phyloP scores from a whole-genome alignment of 92 coral and sea anemone species.

The Virgularia gustaviana region DNA sequence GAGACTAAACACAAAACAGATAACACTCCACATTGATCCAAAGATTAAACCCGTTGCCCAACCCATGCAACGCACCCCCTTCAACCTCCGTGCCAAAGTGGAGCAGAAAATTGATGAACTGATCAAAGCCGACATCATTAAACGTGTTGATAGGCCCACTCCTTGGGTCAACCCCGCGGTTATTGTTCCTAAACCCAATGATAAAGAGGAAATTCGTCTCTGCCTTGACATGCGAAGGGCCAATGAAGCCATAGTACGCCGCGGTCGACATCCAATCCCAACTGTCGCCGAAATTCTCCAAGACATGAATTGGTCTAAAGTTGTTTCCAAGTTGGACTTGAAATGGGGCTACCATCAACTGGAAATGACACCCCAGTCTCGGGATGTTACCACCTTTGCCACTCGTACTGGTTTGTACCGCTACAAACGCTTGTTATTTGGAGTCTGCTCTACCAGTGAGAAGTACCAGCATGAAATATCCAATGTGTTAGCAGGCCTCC shows the following conservation, averaged over 20 bases:
- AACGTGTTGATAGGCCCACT: slow-evolving; percentile 37
- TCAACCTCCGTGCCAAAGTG: slow-evolving; percentile 35
- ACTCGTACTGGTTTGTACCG: slow-evolving; percentile 3
- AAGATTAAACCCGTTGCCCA: slow-evolving; percentile 50
- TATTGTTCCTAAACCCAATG: slow-evolving; percentile 39
- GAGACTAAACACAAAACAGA: slow-evolving; percentile 42
- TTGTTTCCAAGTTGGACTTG: slow-evolving; percentile 46
- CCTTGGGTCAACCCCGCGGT: slow-evolving; percentile 58
- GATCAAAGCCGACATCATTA: slow-evolving; percentile 29
- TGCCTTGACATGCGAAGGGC: slow-evolving; percentile 44
- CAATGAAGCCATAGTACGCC: slow-evolving; percentile 18
- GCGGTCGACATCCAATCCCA: slow-evolving; percentile 47
- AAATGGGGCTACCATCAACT: slow-evolving; percentile 61
- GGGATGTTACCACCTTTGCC: slow-evolving; percentile 40
- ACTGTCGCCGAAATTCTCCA: slow-evolving; percentile 46
- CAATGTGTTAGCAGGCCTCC: slow-evolving; percentile 48
- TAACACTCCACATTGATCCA: slow-evolving; percentile 47
- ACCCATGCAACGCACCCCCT: slow-evolving; percentile 23
- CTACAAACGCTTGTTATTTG: slow-evolving; percentile 33
- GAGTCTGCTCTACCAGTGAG: slow-evolving; percentile 52
- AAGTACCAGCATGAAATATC: slow-evolving; percentile 57
- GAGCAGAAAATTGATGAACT: slow-evolving; percentile 40
- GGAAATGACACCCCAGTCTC: slow-evolving; percentile 46
- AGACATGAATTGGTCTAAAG: slow-evolving; percentile 42
- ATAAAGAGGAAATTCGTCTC: slow-evolving; percentile 42